Conservation (phyloP, 2,113 vertebrate species). For the Phalacrocorax brasilianus region DNA sequence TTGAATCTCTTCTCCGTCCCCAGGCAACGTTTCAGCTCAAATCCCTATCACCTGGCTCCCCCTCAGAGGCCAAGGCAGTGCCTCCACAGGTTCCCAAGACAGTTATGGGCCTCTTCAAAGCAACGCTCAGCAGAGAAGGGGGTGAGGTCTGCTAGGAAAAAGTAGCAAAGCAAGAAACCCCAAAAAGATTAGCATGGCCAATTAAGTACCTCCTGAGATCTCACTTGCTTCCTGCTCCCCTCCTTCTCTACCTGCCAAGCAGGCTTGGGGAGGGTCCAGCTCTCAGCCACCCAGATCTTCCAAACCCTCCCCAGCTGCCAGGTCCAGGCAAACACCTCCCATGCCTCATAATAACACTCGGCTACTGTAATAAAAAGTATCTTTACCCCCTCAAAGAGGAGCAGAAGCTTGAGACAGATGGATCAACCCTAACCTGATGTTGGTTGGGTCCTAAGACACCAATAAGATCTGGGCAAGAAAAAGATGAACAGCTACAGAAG, state of each 20-base stretch:
- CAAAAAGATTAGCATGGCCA: conserved; percentile 31
- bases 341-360: background rate
- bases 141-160: background rate
- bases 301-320: background rate
- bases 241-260: conserved; percentile 33
- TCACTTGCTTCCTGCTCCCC: conserved; percentile 32
- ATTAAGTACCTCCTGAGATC: background rate
- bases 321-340: background rate
- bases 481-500: background rate
- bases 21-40: background rate
- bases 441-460: background rate
- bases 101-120: conserved; percentile 13
- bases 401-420: background rate
- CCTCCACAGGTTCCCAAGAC: background rate
- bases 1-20: background rate
- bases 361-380: background rate
- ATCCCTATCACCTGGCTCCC: background rate
- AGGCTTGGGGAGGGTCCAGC: background rate
- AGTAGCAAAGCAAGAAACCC: conserved; percentile 54
- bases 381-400: background rate
- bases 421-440: background rate
- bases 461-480: background rate
- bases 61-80: background rate
- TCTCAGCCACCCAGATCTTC: background rate
- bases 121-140: rapidly evolving